Evolutionary conservation across 2,888 invertebrate species (phyloP), one percentile per base, ranked within the genome.

Genomic region (Oxystoma pomonae): DNA sequence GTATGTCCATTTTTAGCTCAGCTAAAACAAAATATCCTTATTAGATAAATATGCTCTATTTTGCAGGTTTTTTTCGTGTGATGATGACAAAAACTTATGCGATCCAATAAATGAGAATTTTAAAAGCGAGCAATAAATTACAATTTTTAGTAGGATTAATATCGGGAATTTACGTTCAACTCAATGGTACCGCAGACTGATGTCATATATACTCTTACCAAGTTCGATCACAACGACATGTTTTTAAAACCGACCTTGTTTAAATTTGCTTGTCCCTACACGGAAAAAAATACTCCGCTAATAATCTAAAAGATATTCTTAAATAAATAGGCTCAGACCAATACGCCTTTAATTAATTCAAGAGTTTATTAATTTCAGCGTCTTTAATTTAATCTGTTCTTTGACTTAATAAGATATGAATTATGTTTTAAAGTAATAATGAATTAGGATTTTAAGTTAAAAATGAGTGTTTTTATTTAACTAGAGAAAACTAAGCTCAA

Each of bases 1-100:
- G 84, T 67, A 96, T 90, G 82, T 96, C 96, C 93, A 96, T 94
- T 83, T 96, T 96, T 73, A 97, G 84, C 84, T 97, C 96, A 78
- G 96, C 97, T 97, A 88, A 62, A 88, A 88, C 79, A 82, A 81
- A 73, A 74, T 70, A 68, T 53, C n/a, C n/a, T n/a, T n/a, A n/a
- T n/a, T n/a, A n/a, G n/a, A n/a, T n/a, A n/a, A n/a, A n/a, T n/a
- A n/a, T n/a, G n/a, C n/a, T n/a, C n/a, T n/a, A n/a, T n/a, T n/a
- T n/a, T n/a, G n/a, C n/a, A n/a, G n/a, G n/a, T n/a, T n/a, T n/a
- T n/a, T n/a, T n/a, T n/a, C n/a, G n/a, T n/a, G n/a, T n/a, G n/a
- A n/a, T n/a, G n/a, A n/a, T n/a, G n/a, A n/a, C n/a, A n/a, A n/a
- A n/a, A n/a, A n/a, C n/a, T n/a, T n/a, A n/a, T n/a, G n/a, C n/a